Conservation (phyloP, 2,797 vertebrate species). For the Mus spretus region DNA sequence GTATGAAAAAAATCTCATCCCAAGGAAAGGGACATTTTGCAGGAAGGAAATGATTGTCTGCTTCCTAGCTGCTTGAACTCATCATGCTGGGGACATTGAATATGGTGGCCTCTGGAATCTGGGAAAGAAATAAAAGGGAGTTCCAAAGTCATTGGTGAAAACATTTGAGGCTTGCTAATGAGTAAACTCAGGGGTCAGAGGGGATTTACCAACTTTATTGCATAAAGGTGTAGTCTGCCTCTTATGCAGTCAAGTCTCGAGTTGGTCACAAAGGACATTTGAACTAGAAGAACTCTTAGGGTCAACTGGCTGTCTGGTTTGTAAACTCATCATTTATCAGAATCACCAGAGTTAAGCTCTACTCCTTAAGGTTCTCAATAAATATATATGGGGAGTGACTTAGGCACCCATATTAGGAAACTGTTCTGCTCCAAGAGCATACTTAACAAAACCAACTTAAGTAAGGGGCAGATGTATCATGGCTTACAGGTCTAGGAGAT, state of each 20-base stretch:
- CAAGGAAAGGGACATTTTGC: conserved; percentile 23
- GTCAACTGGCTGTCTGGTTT: conserved; percentile 20
- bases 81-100: background rate
- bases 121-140: conserved; percentile 11
- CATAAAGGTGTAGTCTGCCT: conserved; percentile 6
- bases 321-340: conserved; percentile 29
- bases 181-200: background rate
- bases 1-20: conserved; percentile 12
- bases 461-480: background rate
- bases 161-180: background rate
- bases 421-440: background rate
- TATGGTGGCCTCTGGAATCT: conserved; percentile 18
- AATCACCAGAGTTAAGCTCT: background rate
- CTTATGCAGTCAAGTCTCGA: background rate
- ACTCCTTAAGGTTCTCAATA: conserved; percentile 38
- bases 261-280: background rate
- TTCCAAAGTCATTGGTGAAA: conserved; percentile 29
- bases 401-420: background rate
- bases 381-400: background rate
- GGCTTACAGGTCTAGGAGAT: background rate
- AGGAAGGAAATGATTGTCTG: conserved; percentile 47
- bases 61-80: background rate
- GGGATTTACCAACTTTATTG: background rate
- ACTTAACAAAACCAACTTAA: background rate
- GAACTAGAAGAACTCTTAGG: conserved; percentile 16